phyloP scores from a whole-genome alignment of 2,888 invertebrate genomes.

The Drosophila anomelani region DNA sequence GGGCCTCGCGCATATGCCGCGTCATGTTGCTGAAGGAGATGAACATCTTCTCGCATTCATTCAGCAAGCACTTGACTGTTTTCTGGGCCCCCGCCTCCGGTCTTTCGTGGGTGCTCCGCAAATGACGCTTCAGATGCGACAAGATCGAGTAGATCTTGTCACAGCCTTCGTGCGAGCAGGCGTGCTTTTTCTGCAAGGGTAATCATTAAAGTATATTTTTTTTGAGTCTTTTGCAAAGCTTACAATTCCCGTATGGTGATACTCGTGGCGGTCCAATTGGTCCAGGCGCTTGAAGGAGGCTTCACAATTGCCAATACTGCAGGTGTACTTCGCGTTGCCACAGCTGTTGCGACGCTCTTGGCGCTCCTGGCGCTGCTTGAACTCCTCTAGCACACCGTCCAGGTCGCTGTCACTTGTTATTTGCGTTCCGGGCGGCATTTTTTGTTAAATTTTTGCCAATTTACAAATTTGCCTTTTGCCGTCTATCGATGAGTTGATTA shows the following conservation, averaged over 20 bases:
- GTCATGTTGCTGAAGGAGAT: conserved; percentile 86
- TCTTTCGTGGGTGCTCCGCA: conserved; percentile 85
- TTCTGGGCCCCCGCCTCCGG: conserved; percentile 51
- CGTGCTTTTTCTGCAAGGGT: conserved; percentile 85
- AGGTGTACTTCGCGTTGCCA: conserved; percentile 83
- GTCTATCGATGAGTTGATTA: neutral
- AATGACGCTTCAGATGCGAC: conserved; percentile 87
- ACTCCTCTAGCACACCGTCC: conserved; percentile 72
- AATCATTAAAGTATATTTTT: neutral
- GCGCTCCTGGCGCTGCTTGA: conserved; percentile 38
- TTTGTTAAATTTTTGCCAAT: neutral
- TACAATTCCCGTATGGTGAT: conserved; percentile 87
- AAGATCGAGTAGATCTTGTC: conserved; percentile 87
- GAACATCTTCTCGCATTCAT: conserved; percentile 85
- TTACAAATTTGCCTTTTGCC: neutral
- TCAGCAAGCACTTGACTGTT: conserved; percentile 72
- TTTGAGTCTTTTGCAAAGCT: conserved; percentile 49
- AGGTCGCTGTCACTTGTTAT: conserved; percentile 82
- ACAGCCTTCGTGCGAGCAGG: conserved; percentile 87
- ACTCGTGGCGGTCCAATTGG: conserved; percentile 86
- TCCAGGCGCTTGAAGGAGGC: conserved; percentile 86
- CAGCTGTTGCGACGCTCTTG: conserved; percentile 54
- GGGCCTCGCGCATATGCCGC: conserved; percentile 86
- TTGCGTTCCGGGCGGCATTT: conserved; percentile 70
- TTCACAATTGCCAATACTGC: conserved; percentile 85